Conservation (phyloP, 2,888 invertebrate genomes). For the Sclerodermus sp. region DNA sequence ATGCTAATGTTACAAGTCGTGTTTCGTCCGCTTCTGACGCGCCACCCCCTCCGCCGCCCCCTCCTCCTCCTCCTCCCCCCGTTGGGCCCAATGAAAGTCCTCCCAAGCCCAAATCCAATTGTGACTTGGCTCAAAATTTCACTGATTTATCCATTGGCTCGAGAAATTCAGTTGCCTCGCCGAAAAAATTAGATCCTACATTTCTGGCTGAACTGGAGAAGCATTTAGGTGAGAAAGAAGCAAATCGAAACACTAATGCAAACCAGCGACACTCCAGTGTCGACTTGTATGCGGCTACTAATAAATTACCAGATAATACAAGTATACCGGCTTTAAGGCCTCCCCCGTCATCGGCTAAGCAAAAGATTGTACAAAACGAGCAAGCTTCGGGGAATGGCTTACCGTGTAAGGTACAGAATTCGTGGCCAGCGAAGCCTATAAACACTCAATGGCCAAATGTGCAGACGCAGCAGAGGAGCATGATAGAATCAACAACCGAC, state of each 20-base stretch:
- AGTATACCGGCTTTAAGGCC: conserved; percentile 59
- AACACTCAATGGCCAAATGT: conserved; percentile 42
- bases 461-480: conserved; percentile 27
- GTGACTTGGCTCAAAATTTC: conserved; percentile 44
- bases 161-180: conserved; percentile 29
- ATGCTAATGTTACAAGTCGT: conserved; percentile 40
- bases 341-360: conserved; percentile 55
- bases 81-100: conserved; percentile 45
- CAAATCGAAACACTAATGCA: conserved; percentile 56
- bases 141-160: conserved; percentile 31
- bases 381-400: conserved; percentile 26
- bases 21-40: conserved; percentile 9
- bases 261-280: conserved; percentile 32
- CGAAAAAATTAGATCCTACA: conserved; percentile 61
- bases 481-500: conserved; percentile 39
- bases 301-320: conserved; percentile 32
- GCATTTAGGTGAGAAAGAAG: conserved; percentile 60
- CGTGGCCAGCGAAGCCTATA: conserved; percentile 43
- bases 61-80: conserved; percentile 38
- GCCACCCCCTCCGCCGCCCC: conserved; percentile 35
- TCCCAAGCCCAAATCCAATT: conserved; percentile 40
- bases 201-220: conserved; percentile 71
- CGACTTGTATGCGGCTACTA: conserved; percentile 22
- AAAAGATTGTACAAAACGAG: conserved; percentile 44
- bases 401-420: conserved; percentile 54